A percentile compares a stretch with the other conserved stretches of the same genome.
Conservation (phyloP, 2,888 invertebrate genomes). For the Euzetes globulus region DNA sequence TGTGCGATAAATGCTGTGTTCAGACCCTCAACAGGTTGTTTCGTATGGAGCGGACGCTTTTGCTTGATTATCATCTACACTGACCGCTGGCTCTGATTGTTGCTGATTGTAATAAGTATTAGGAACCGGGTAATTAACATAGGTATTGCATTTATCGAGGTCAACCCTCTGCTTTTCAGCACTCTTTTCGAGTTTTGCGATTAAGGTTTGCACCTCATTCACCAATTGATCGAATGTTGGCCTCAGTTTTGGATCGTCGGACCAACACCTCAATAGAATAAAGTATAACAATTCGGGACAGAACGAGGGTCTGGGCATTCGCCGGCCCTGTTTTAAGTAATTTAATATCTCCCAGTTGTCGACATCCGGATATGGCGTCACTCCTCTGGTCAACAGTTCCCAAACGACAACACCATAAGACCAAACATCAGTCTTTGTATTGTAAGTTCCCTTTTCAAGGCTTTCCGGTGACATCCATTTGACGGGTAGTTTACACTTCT, state of each 20-base stretch:
- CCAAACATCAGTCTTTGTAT: conserved; percentile 52
- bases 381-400: conserved; percentile 51
- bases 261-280: no score
- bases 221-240: no score
- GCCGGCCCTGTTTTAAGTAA: no score
- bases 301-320: no score
- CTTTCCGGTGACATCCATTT: conserved; percentile 53
- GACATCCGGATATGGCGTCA: conserved; percentile 50
- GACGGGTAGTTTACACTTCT: conserved; percentile 49
- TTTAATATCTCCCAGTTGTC: conserved; percentile 40
- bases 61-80: background rate
- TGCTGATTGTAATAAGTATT: conserved; percentile 1
- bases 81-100: background rate
- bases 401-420: conserved; percentile 51
- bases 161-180: no score
- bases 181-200: no score
- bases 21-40: background rate
- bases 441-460: conserved; percentile 47
- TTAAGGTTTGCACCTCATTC: no score
- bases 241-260: no score
- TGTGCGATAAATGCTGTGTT: background rate
- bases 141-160: no score
- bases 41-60: background rate
- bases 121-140: no score
- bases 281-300: no score